Evolutionary conservation across 2,888 invertebrate genomes (phyloP), one percentile per base, ranked within the genome.

Genomic region (Drosophila anomelani): DNA sequence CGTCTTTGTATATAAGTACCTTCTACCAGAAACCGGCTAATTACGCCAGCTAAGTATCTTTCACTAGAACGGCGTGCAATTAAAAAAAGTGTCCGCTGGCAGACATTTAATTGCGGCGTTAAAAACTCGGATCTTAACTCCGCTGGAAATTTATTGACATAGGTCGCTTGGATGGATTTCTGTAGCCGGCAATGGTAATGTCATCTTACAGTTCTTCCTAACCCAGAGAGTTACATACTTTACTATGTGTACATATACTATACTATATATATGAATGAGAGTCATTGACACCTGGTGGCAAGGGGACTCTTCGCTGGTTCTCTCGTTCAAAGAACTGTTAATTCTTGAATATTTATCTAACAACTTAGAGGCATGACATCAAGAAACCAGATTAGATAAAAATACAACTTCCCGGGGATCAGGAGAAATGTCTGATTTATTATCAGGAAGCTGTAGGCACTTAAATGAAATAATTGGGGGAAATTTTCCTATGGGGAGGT

Each of bases 61-160:
- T 84, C 72, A 44, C 39, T 56, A 71, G 87, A 86, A 83, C 56
- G 64, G 32, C 38, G 49, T 38, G 67, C 60, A 73, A 83, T 83
- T 79, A 86, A 82, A 75, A 43, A 36, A 51, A 59, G 44, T 66
- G 44, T 68, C 66, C 77, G 56, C 69, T 69, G 53, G 63, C 60
- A 76, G 54, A 70, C 71, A 68, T 78, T 79, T 79, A 77, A 81
- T 77, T 75, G 60, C 71, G 68, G 23, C 58, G 23, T 61, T 64
- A 51, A 64, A 54, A 58, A 59, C 57, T 34, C 68, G 44, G 46
- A 67, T 59, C 36, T 51, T 46, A 64, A 62, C 66, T 66, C 56
- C 17, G 51, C 38, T 23, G 60, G 39, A 39, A 58, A 68, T 78
- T 81, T 81, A 86, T 83, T 83, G 81, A 71, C 79, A 77, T 72